A percentile compares a stretch with the other conserved stretches of the same genome.
Evolutionary conservation across 2,113 vertebrate genomes (phyloP).

Genomic region (Sphaerodactylus townsendi): DNA sequence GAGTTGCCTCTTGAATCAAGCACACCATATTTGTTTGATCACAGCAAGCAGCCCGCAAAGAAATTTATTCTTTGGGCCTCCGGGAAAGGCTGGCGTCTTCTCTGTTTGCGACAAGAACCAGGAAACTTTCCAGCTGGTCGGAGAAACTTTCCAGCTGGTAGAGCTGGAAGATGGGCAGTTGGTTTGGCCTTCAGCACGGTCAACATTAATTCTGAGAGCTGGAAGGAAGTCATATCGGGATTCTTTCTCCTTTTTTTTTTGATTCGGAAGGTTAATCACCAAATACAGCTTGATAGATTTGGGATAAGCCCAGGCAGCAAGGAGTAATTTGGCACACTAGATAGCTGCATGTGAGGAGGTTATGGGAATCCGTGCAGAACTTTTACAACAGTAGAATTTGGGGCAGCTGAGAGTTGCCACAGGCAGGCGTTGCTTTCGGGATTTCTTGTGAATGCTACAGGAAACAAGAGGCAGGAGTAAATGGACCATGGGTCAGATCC

Average conservation of each 20-base stretch:
- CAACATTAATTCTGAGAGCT: neutral
- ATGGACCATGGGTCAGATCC: too few relatives aligned
- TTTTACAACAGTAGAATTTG: too few relatives aligned
- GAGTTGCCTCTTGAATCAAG: neutral
- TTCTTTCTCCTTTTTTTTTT: constrained; percentile 28
- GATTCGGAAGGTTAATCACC: constrained; percentile 29
- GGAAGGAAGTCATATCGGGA: constrained; percentile 27
- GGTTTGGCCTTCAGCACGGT: neutral
- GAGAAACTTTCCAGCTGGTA: neutral
- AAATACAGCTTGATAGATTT: too few relatives aligned
- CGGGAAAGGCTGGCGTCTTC: fast-evolving
- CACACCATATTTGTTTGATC: neutral
- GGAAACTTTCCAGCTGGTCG: neutral
- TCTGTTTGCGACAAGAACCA: neutral
- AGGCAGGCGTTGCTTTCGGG: too few relatives aligned
- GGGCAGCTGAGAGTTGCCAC: too few relatives aligned
- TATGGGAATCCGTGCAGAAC: too few relatives aligned
- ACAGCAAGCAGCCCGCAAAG: neutral
- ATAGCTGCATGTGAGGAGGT: too few relatives aligned
- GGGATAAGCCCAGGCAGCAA: too few relatives aligned
- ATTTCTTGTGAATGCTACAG: too few relatives aligned
- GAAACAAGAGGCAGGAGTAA: too few relatives aligned
- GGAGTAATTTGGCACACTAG: too few relatives aligned
- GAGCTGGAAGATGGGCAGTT: neutral
- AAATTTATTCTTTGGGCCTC: neutral